Base-by-base conservation (phyloP, 2,113 vertebrate species). In the Chrysochloris asiatica region DNA sequence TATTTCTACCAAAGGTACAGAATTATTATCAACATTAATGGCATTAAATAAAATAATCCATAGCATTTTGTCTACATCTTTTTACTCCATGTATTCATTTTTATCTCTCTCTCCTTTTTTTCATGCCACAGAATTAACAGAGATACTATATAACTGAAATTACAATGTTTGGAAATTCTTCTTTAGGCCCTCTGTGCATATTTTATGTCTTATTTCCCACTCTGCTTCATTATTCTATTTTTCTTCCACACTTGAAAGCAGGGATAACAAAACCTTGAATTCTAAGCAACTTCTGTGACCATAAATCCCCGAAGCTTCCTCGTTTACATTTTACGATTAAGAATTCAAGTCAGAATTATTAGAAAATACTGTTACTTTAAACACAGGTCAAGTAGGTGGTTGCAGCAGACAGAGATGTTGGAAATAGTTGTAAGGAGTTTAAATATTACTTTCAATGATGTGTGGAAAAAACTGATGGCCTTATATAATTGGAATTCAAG, bases 401-500 rank as follows among this genome's bases (percentile, higher is more conserved):
- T 33, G 26, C 2, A 3, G 54, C 11, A 47, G 19, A 79, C 28
- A 83, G 6, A 71, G 43, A 73, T 79, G 6, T 65, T 87, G 85
- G 54, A 77, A 88, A 92, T 79, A 82, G 43, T 87, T 83, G 14
- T 63, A 86, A 90, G 52, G 22, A 13, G 21, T 38, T 48, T 95
- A 82, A 89, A 87, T 80, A 78, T 47, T 91, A 81, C 52, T 85
- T 91, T 88, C 75, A 84, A 48, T 78, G 14, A 56, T 73, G 11
- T 41, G 4, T 50, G 77, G 83, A 91, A 86, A 28, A 94, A 91
- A 88, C 14, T 69, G 17, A 30, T 38, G 21, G 38, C 30, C 65
- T 86, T 86, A 52, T 73, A 24, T 52, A 89, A 92, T 71, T 94
- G 48, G 43, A 83, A 85, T 88, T 87, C 54, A 63, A 87, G 12